Percentiles rank a stretch among this genome's conserved stretches.
These are phyloP conservation scores for Globia sparganii DNA, from an alignment of 2,888 invertebrate species.

Conservation along the genomic window DNA sequence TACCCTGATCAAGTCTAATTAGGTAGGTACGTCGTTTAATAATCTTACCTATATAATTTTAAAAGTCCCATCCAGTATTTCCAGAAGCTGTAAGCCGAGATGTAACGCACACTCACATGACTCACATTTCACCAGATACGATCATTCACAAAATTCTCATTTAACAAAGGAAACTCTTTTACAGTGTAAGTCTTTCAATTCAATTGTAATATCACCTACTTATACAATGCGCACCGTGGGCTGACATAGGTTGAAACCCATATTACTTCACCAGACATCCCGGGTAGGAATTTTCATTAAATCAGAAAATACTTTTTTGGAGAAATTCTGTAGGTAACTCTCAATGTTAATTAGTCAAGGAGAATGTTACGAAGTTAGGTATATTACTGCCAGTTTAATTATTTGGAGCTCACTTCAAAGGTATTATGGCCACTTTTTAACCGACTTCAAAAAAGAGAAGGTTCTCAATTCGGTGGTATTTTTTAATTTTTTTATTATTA, in stretches of 20 bases:
- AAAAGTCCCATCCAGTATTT: not conserved
- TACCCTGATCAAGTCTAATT: no score
- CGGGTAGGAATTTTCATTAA: slow-evolving; percentile 68
- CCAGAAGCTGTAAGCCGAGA: not conserved
- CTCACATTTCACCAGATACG: not conserved
- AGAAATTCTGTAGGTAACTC: slow-evolving; percentile 12
- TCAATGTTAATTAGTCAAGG: slow-evolving; percentile 37
- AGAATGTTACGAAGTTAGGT: slow-evolving; percentile 5
- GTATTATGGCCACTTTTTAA: not conserved
- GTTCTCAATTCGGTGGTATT: no score
- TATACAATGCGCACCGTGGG: slow-evolving; percentile 44
- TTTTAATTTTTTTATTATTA: no score
- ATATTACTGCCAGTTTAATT: slow-evolving; percentile 14
- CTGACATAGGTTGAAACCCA: slow-evolving; percentile 68
- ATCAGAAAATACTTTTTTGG: slow-evolving; percentile 36
- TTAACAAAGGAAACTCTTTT: slow-evolving; percentile 13
- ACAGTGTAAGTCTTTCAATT: slow-evolving; percentile 37
- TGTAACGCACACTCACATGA: not conserved
- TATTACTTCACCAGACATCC: slow-evolving; percentile 51
- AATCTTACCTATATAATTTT: no score
- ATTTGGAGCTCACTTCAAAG: slow-evolving; percentile 18
- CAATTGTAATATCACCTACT: slow-evolving; percentile 57
- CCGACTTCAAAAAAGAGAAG: no score
- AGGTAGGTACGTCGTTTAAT: no score
- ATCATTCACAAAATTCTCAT: not conserved